Percentiles rank a stretch among this genome's conserved stretches.
Evolutionary conservation across 35 echinoderm and acorn worm species (phyloP).

Genomic region (Nesometra sesokonis): DNA sequence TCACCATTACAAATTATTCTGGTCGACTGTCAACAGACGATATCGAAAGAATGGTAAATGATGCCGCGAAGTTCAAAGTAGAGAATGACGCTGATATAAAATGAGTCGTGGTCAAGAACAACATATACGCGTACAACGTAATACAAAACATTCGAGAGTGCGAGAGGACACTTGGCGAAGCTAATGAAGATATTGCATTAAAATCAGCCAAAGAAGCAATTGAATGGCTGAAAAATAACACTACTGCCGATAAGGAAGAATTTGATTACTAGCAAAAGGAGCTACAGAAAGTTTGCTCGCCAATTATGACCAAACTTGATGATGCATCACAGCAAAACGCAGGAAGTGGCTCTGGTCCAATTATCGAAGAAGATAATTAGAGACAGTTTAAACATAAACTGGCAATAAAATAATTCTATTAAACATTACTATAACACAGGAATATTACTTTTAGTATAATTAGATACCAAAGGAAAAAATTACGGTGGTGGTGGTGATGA

Average conservation of each 20-base stretch:
- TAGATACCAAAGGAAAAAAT: too few relatives aligned
- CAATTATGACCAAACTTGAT: too few relatives aligned
- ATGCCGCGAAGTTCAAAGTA: slow-evolving; percentile 40
- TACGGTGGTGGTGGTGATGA: too few relatives aligned
- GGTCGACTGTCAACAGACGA: slow-evolving; percentile 42
- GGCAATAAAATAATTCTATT: too few relatives aligned
- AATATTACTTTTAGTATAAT: too few relatives aligned
- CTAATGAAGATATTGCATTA: slow-evolving; percentile 15
- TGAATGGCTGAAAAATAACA: slow-evolving; percentile 17
- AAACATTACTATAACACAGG: too few relatives aligned
- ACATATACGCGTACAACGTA: slow-evolving; percentile 28
- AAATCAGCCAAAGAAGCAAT: slow-evolving; percentile 27
- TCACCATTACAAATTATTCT: slow-evolving; percentile 42
- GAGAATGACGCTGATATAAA: slow-evolving; percentile 39
- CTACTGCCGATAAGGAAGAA: background rate
- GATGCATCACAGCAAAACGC: too few relatives aligned
- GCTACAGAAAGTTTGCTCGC: too few relatives aligned
- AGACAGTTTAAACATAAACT: too few relatives aligned
- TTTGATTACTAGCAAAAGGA: slow-evolving; percentile 29
- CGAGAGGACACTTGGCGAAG: background rate
- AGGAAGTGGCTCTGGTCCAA: too few relatives aligned
- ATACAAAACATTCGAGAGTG: background rate
- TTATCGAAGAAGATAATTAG: too few relatives aligned
- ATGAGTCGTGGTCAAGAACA: slow-evolving; percentile 9
- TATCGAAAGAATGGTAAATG: slow-evolving; percentile 46